Base-by-base conservation (phyloP, 2,888 invertebrate species). In the Ferdinandea cuprea region DNA sequence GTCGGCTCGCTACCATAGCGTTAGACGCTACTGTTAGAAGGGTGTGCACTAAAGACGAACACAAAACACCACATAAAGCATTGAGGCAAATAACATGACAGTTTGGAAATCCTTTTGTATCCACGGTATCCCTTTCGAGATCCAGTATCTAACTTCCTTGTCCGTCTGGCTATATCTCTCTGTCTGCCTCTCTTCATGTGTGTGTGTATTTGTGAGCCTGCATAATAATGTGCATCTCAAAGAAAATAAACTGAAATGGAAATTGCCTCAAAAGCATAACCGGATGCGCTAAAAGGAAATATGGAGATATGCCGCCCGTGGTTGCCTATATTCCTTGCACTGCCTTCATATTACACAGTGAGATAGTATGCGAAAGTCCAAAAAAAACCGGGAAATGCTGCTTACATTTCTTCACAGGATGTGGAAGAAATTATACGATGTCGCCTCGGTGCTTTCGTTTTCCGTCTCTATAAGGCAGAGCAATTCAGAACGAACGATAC, bases 251-350 rank as follows among this genome's bases (percentile, higher is more conserved):
- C 79, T n/a, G n/a, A 74, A 74, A 80, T 80, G 74, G 74, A 80
- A 80, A 80, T 80, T 80, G 74, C 79, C 79, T 80, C 61, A 73
- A n/a, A n/a, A 68, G 79, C 79, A 80, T 80, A 80, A 80, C 79
- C 79, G 79, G 66, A 80, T 74, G 74, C 74, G 68, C 79, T 63
- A 58, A 69, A 74, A 80, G 74, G 63, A 74, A 74, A 68, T 68
- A 80, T 74, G 73, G 74, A 74, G 61, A 80, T 80, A 65, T 40
- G 59, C 66, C 65, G 63, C 65, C 65, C 28, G 65, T 77, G 63
- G 77, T 61, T 54, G 46, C 35, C 66, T n/a, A 56, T 40, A 37
- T 76, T 54, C 52, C 66, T 44, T 50, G 56, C 50, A 66, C 13
- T 76, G 54, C 37, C 37, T 56, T 61, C 35, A 3, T 44, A 19